These are phyloP conservation scores for Achlya flavicornis DNA, from an alignment of 2,888 invertebrate species.

Conservation along the genomic window DNA sequence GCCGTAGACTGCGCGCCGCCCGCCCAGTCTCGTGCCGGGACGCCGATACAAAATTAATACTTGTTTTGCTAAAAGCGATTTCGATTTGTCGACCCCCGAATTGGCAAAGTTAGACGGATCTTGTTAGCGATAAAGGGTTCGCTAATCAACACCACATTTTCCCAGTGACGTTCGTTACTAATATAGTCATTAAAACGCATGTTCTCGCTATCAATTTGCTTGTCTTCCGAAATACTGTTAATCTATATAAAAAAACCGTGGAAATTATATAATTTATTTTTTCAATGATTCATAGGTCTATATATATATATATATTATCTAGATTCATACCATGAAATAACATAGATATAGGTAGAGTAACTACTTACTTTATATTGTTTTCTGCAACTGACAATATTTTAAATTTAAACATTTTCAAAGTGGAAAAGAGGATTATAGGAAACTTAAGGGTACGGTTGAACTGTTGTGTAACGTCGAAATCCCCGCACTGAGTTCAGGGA, in stretches of 20 bases:
- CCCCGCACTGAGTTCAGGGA: slow-evolving; percentile 54
- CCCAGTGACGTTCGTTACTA: slow-evolving; percentile 46
- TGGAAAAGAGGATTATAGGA: slow-evolving; percentile 51
- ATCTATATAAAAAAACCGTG: too few species aligned
- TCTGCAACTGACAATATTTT: slow-evolving; percentile 9
- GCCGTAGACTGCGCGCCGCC: slow-evolving; percentile 71
- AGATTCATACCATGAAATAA: neutral
- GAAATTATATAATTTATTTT: too few species aligned
- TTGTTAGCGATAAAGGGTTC: slow-evolving; percentile 81
- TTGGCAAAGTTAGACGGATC: slow-evolving; percentile 79
- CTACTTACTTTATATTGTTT: neutral
- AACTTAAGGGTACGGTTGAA: slow-evolving; percentile 42
- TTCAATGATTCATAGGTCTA: too few species aligned
- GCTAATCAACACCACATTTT: slow-evolving; percentile 66
- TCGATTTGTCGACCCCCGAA: slow-evolving; percentile 81
- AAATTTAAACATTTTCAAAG: slow-evolving; percentile 38
- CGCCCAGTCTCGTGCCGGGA: slow-evolving; percentile 54
- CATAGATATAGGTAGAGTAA: too few species aligned
- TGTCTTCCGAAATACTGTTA: slow-evolving; percentile 5
- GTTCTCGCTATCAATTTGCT: slow-evolving; percentile 23
- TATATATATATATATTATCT: too few species aligned
- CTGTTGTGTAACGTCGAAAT: slow-evolving; percentile 47
- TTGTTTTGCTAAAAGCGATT: slow-evolving; percentile 83
- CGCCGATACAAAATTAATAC: slow-evolving; percentile 83
- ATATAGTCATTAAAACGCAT: slow-evolving; percentile 39